Base-by-base conservation (phyloP, 2,113 vertebrate species). In the Alligator sinensis region DNA sequence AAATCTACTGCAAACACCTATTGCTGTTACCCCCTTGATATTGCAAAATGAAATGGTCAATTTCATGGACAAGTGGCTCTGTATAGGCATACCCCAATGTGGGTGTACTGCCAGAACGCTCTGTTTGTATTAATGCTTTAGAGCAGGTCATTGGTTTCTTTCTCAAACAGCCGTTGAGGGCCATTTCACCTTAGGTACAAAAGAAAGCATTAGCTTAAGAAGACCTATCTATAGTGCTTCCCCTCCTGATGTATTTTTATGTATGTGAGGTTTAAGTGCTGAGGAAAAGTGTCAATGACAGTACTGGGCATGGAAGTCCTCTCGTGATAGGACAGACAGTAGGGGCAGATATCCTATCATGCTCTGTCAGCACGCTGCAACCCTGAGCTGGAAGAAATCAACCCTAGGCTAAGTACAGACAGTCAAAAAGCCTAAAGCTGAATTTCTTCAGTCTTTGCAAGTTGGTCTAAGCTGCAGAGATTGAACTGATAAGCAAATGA, bases 1-100 rank as follows among this genome's bases (percentile, higher is more conserved):
- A 83, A 86, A 75, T 58, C 28, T 76, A 15, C 10, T 64, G 62
- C 30, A 77, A 38, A 28, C 24, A 21, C 38, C 77, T 91, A 9
- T 59, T 55, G n/a, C 15, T 34, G n/a, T 80, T 87, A n/a, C 60
- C 64, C 89, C 87, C n/a, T 15, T 15, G 55, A 5, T 47, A 63
- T 6, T 77, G 34, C 63, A 82, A 74, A 88, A 62, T 90, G 17
- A 88, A 68, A 54, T 76, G 84, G 90, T 72, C 59, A 66, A 47
- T 91, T 96, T 94, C 76, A 80, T 34, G 66, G 85, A 63, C 82
- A 77, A 72, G 21, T 82, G 87, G 27, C 28, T 86, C 81, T 21
- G 1, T 38, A 17, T 4, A 64, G 80, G 28, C 57, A 79, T 9
- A n/a, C 9, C 38, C 19, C 11, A n/a, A 38, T 1, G 0, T 77